Base-by-base conservation (phyloP, 2,888 invertebrate genomes). In the Drosophila rellima region DNA sequence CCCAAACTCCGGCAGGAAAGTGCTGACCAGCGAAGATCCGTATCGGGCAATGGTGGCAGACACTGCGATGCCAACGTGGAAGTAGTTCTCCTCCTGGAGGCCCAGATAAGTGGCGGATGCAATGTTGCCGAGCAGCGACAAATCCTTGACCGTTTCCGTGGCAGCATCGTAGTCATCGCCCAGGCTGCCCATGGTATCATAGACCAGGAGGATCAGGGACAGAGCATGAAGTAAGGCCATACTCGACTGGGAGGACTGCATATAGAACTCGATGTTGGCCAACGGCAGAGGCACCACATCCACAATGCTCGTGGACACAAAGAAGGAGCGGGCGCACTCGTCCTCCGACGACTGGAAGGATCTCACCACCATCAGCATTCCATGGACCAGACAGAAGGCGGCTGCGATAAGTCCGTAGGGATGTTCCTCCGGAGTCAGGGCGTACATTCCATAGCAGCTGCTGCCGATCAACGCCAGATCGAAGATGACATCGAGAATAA, bases 231-330 rank as follows among this genome's bases (percentile, higher is more conserved):
- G 69, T 64, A 88, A 29, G 1, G 91, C 90, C 15, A 80, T 20
- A 6, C 37, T 55, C 2, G 67, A 63, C 1, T 74, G 63, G 0
- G 69, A 55, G 3, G 87, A 84, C 2, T 54, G 33, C 11, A 62
- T 26, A 31, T 90, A 91, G 29, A 90, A 59, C 45, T 90, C 82
- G 13, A 91, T 88, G 47, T 90, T 90, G 17, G 80, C 74, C 68
- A 90, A 11, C 1, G 91, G 85, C 35, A 90, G 56, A 0, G 84
- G 78, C 1, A 87, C 47, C 0, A 81, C 59, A 15, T 90, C 84
- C 63, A 89, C 70, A n/a, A 89, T 74, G 29, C 66, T 73, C 2
- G 69, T 48, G 0, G 86, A 82, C 3, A 89, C 47, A 1, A 56
- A 13, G 11, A 57, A 70, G 1, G 71, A 52, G 3, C 69, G 73